Evolutionary conservation across 2,888 invertebrate genomes (phyloP).

Genomic region (Anodontia alba): DNA sequence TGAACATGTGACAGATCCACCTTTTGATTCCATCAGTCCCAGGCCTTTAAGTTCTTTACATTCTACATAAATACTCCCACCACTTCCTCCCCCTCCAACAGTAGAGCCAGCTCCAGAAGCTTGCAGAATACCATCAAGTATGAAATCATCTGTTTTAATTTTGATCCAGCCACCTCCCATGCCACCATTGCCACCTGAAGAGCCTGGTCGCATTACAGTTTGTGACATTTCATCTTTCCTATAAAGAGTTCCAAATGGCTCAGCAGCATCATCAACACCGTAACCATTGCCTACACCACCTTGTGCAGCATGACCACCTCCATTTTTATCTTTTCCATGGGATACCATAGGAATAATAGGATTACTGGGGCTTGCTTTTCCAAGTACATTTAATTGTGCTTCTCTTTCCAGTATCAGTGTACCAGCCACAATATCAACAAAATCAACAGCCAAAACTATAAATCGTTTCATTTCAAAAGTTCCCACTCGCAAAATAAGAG

Average conservation of each 20-base stretch:
- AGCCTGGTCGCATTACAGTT: conserved; percentile 58
- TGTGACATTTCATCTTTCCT: not conserved
- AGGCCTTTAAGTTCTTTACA: conserved; percentile 64
- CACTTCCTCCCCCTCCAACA: conserved; percentile 71
- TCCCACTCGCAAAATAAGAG: conserved; percentile 61
- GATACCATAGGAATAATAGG: conserved; percentile 45
- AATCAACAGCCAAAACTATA: conserved; percentile 66
- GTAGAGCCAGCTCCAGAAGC: conserved; percentile 64
- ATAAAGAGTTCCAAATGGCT: conserved; percentile 73
- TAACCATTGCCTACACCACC: conserved; percentile 68
- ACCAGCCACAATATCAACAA: conserved; percentile 64
- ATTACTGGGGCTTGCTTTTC: conserved; percentile 43
- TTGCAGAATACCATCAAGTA: conserved; percentile 70
- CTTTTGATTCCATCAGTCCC: conserved; percentile 70
- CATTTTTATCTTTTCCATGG: conserved; percentile 57
- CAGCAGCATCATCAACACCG: conserved; percentile 47
- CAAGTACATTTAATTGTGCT: conserved; percentile 68
- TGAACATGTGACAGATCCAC: conserved; percentile 59
- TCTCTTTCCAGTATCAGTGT: conserved; percentile 69
- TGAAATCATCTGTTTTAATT: conserved; percentile 60
- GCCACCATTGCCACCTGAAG: conserved; percentile 66
- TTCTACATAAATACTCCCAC: conserved; percentile 72
- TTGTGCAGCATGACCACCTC: conserved; percentile 69
- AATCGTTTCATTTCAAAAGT: conserved; percentile 72
- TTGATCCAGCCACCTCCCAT: conserved; percentile 70